Evolutionary conservation across 2,888 invertebrate species (phyloP), one percentile per base, ranked within the genome.

Genomic region (Enchytraeus crypticus): DNA sequence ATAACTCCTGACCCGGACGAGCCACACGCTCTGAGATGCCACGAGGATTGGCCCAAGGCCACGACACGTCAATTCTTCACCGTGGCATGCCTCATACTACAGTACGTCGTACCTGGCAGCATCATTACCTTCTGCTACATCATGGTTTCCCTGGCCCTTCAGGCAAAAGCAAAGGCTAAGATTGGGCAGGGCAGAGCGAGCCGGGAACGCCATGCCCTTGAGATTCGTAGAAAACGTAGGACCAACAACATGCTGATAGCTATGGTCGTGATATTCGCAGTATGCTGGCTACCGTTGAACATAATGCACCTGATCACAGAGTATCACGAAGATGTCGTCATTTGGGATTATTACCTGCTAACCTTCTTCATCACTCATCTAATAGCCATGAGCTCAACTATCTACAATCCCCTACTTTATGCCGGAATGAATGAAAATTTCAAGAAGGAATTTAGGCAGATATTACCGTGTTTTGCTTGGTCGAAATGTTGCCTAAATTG

Each of bases 181-280:
- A 30, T 51, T 14, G 53, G 53, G n/a, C 30, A 26, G 32, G 33
- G 53, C 53, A n/a, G n/a, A n/a, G n/a, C n/a, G n/a, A 51, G 53
- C 30, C 21, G 53, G 32, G 23, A 30, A 21, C 53, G 53, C 71
- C 93, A 92, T 75, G 92, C 92, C 75, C 84, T 87, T 21, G 95
- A 14, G 93, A 96, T 79, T 85, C 91, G 69, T 96, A 97, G 97
- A 81, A 97, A 64, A 91, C 97, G 64, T 88, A 92, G 2, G 96
- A 98, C 97, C 5, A 95, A 97, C 79, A 86, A 91, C 68, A 98
- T 97, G 97, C 82, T 97, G 63, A 92, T 97, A 63, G 89, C 92
- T 1, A 98, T 98, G 97, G 97, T 84, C 11, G 86, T 88, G 14
- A 91, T 97, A 57, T 98, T 98, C 76, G 90, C 92, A 0, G 82